A percentile compares a stretch with the other conserved stretches of the same genome.
These are phyloP conservation scores for Agelastica alni DNA, from an alignment of 2,888 invertebrate genomes.

Conservation along the genomic window DNA sequence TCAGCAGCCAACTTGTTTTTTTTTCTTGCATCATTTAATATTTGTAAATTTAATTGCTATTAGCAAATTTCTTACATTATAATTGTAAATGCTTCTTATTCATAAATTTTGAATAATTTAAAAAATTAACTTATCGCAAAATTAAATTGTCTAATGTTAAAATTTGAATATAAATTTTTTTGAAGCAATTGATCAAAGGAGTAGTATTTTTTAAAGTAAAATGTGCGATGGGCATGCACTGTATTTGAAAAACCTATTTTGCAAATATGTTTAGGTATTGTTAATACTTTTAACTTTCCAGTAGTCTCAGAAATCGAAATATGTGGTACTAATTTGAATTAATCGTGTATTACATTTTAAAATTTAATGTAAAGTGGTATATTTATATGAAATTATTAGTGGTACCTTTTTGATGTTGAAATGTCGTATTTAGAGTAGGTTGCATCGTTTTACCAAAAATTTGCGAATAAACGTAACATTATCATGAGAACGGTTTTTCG, in stretches of 20 bases:
- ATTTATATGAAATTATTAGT: conserved; percentile 4
- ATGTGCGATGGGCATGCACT: too few species aligned
- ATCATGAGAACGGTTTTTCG: neutral
- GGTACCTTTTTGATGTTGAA: neutral
- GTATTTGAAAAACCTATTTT: conserved; percentile 1
- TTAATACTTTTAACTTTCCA: conserved; percentile 5
- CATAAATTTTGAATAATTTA: too few species aligned
- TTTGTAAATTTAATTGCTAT: too few species aligned
- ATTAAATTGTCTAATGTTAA: too few species aligned
- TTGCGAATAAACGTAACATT: neutral
- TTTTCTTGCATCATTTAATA: too few species aligned
- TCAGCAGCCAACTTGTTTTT: too few species aligned
- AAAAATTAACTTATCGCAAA: too few species aligned
- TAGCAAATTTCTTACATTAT: too few species aligned
- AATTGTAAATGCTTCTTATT: too few species aligned
- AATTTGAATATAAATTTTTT: too few species aligned
- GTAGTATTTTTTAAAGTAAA: too few species aligned
- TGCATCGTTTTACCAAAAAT: neutral
- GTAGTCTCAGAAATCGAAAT: conserved; percentile 2
- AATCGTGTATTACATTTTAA: conserved; percentile 5
- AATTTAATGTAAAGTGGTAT: conserved; percentile 13
- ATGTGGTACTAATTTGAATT: conserved; percentile 7
- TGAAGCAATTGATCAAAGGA: too few species aligned
- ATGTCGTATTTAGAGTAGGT: neutral
- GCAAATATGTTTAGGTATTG: neutral